Evolutionary conservation across 2,888 invertebrate genomes (phyloP), one percentile per base, ranked within the genome.

Genomic region (Brachyptera risi): DNA sequence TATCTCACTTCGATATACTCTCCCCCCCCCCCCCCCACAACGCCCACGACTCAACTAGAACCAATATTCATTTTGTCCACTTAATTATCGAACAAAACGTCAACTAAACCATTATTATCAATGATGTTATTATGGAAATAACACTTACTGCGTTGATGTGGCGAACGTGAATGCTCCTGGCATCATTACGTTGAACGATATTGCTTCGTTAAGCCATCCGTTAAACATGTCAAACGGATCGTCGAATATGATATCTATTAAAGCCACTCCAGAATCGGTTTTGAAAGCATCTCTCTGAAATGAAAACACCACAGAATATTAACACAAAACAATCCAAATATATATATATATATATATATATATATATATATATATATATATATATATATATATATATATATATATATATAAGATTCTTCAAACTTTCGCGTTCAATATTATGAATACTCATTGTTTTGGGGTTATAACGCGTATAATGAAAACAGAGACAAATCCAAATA

Each of bases 141-240:
- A 4, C 15, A 35, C 54, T 21, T 19, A 54, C 54, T 23, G 17
- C 2, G 37, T 21, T 4, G 54, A 21, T 3, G 54, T 54, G 35
- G 54, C 54, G 37, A 54, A 35, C 2, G 54, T 54, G 35, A 54
- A 35, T 13, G 54, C 54, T 2, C 37, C 21, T 4, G 54, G 37
- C 23, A 35, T 19, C 1, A 2, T 2, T 13, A 54, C 54, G n/a
- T 54, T n/a, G 23, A 19, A 37, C 21, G 35, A 17, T 13, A 17
- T 15, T 3, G 73, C 72, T 58, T 78, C 77, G 9, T 71, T 65
- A 56, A 73, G 70, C 80, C 80, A 80, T 26, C 73, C 69, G 31
- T 69, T 73, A 67, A 79, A 79, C 59, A 80, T 70, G 19, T 72
- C 71, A 49, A 76, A 69, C 1, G 80, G 79, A 67, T 76, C 69